Evolutionary conservation across 2,888 invertebrate genomes (phyloP).

Genomic region (Drosophila paramelanica): DNA sequence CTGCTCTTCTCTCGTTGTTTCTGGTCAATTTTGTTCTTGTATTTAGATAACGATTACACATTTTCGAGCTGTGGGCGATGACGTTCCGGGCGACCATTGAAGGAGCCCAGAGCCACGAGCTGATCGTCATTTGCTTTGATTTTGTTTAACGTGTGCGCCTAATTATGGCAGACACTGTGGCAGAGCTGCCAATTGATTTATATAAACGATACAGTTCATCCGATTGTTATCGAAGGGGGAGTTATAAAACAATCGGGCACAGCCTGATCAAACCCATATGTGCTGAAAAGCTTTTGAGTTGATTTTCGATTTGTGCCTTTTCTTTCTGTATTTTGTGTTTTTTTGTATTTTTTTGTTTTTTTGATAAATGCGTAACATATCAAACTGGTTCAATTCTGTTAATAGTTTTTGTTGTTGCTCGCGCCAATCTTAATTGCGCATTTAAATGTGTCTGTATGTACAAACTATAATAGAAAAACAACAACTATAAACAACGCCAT

Average conservation of each 20-base stretch:
- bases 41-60: conserved; percentile 67
- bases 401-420: conserved; percentile 53
- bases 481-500: conserved; percentile 46
- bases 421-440: conserved; percentile 80
- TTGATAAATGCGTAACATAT: conserved; percentile 70
- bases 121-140: too few relatives aligned
- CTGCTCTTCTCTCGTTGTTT: conserved; percentile 39
- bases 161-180: conserved; percentile 67
- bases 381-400: conserved; percentile 77
- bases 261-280: conserved; percentile 21
- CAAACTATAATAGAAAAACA: conserved; percentile 55
- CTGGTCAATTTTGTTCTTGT: conserved; percentile 36
- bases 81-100: conserved; percentile 43
- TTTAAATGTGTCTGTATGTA: conserved; percentile 68
- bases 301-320: not conserved
- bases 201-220: conserved; percentile 23
- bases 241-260: conserved; percentile 12
- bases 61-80: conserved; percentile 49
- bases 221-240: conserved; percentile 1
- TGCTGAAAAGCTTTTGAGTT: conserved; percentile 14
- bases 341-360: conserved; percentile 6
- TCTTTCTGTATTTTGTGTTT: not conserved
- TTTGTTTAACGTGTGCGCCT: conserved; percentile 42
- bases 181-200: conserved; percentile 49
- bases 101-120: conserved; percentile 3